A percentile compares a stretch with the other conserved stretches of the same genome.
These are phyloP conservation scores for Ganaspis sp. DNA, from an alignment of 1,140 invertebrate species.

Conservation along the genomic window DNA sequence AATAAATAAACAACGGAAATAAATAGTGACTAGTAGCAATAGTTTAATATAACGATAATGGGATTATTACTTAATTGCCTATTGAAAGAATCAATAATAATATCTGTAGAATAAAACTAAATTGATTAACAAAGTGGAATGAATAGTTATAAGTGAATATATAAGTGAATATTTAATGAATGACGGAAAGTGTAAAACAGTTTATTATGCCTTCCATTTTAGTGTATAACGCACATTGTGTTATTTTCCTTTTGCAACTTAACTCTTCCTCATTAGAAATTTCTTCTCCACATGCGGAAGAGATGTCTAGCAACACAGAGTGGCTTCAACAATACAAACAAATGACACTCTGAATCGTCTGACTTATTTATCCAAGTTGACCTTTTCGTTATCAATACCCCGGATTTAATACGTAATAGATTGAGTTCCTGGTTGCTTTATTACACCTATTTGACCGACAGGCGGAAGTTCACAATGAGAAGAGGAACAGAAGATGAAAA, in stretches of 20 bases:
- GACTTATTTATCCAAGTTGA: constrained; percentile 1
- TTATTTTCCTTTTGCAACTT: constrained; percentile 2
- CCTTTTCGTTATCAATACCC: constrained; percentile 21
- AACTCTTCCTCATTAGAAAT: constrained; percentile 1
- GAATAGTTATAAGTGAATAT: background rate
- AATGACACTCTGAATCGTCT: constrained; percentile 14
- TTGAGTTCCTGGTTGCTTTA: constrained; percentile 12
- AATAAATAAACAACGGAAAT: too few species aligned
- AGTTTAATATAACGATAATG: too few species aligned
- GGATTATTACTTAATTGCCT: too few species aligned
- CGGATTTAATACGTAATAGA: constrained; percentile 16
- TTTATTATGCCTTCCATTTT: background rate
- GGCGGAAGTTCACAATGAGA: background rate
- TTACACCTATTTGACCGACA: background rate
- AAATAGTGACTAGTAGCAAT: too few species aligned
- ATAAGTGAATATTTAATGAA: background rate
- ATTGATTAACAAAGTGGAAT: background rate
- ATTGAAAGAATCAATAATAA: too few species aligned
- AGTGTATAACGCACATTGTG: background rate
- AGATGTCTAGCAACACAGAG: background rate
- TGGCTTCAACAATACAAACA: constrained; percentile 8
- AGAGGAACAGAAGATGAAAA: background rate
- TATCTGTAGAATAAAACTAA: too few species aligned
- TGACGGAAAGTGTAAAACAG: background rate
- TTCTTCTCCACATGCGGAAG: constrained; percentile 25